Percentiles rank a stretch among this genome's conserved stretches.
phyloP scores from a whole-genome alignment of 2,797 vertebrate genomes.

The Distichodus sexfasciatus region DNA sequence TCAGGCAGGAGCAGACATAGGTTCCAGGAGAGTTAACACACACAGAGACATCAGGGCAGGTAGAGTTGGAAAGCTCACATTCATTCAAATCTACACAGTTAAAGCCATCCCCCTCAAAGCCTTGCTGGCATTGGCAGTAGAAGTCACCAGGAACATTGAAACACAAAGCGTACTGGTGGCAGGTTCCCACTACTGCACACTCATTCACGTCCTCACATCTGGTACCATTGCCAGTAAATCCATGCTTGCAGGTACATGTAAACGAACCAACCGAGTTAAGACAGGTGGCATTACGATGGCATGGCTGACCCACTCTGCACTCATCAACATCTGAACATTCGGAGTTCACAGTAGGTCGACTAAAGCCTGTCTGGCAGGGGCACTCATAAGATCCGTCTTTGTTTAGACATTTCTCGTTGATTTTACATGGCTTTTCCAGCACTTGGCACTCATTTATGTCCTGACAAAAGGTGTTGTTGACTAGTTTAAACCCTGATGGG shows the following conservation, averaged over 20 bases:
- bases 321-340: constrained; percentile 75
- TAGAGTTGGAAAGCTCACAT: constrained; percentile 60
- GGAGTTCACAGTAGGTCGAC: constrained; percentile 56
- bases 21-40: constrained; percentile 79
- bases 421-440: constrained; percentile 57
- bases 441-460: constrained; percentile 77
- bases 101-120: constrained; percentile 76
- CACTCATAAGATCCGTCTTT: constrained; percentile 72
- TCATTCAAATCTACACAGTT: constrained; percentile 76
- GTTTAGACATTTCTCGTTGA: constrained; percentile 75
- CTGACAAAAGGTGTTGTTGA: constrained; percentile 73
- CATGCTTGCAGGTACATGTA: constrained; percentile 72
- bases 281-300: constrained; percentile 75
- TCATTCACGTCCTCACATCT: constrained; percentile 75
- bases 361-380: constrained; percentile 69
- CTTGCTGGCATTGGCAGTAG: constrained; percentile 69
- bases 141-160: constrained; percentile 69
- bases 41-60: constrained; percentile 64
- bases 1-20: constrained; percentile 79
- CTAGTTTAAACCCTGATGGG: constrained; percentile 62
- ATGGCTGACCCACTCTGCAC: constrained; percentile 65
- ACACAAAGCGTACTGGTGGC: constrained; percentile 69
- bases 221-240: constrained; percentile 73
- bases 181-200: constrained; percentile 58
- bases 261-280: constrained; percentile 73